A percentile compares a stretch with the other conserved stretches of the same genome.
These are phyloP conservation scores for Patella pellucida DNA, from an alignment of 2,888 invertebrate genomes.

Conservation along the genomic window DNA sequence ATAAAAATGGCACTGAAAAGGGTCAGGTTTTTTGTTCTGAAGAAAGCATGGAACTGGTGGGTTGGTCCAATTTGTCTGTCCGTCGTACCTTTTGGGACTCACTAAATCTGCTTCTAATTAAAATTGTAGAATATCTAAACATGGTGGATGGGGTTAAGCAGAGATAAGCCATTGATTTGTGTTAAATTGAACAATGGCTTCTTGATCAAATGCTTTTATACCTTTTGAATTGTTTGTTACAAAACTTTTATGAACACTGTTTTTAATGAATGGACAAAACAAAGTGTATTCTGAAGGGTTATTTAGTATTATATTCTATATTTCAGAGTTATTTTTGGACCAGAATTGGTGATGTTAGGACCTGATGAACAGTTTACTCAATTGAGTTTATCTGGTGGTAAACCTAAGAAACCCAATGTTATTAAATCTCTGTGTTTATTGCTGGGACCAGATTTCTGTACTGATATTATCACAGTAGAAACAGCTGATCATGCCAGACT, in stretches of 20 bases:
- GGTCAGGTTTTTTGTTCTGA: no score
- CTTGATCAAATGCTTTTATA: no score
- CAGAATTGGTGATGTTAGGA: constrained; percentile 74
- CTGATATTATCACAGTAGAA: constrained; percentile 74
- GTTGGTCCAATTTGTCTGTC: not conserved
- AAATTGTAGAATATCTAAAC: no score
- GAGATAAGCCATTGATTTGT: no score
- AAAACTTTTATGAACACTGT: no score
- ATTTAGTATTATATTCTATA: constrained; percentile 15
- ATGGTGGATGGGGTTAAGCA: no score
- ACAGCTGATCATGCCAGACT: constrained; percentile 74
- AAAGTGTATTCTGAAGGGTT: not conserved
- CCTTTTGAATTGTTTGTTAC: not conserved
- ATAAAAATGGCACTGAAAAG: no score
- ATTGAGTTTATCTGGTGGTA: constrained; percentile 73
- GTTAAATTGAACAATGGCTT: no score
- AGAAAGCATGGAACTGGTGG: not conserved
- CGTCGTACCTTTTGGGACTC: not conserved
- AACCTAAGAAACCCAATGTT: constrained; percentile 73
- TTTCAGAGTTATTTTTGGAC: constrained; percentile 73
- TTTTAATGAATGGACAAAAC: not conserved
- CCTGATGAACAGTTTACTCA: constrained; percentile 75
- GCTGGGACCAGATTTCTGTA: constrained; percentile 74
- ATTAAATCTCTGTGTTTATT: constrained; percentile 73
- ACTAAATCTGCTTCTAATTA: no score